A percentile compares a stretch with the other conserved stretches of the same genome.
Conservation (phyloP, 2,113 vertebrate genomes). For the Poeciliopsis retropinna region DNA sequence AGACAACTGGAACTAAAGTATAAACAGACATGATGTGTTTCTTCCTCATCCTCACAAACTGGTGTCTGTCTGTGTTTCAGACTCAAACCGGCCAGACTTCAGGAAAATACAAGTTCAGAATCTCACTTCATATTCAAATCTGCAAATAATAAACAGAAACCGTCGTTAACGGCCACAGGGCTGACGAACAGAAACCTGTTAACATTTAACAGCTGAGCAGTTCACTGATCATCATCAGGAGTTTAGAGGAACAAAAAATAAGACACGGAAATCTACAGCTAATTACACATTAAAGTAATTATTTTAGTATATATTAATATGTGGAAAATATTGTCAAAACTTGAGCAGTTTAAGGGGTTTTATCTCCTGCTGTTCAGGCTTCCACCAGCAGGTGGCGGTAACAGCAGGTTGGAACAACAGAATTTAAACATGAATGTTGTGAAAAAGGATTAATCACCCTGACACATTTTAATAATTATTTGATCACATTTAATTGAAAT, state of each 20-base stretch:
- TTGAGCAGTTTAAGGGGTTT: neutral
- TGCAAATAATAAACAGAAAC: neutral
- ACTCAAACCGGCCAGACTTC: neutral
- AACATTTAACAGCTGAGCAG: neutral
- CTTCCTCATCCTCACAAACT: neutral
- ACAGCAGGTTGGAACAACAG: neutral
- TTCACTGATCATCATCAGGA: constrained; percentile 5
- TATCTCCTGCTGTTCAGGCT: neutral
- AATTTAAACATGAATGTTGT: neutral
- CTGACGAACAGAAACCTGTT: neutral
- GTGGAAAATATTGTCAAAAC: neutral
- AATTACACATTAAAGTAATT: neutral
- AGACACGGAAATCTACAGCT: neutral
- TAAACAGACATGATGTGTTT: neutral
- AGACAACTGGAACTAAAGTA: neutral
- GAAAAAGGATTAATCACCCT: neutral
- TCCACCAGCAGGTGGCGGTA: neutral
- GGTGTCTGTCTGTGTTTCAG: neutral
- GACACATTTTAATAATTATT: neutral
- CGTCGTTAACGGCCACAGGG: neutral
- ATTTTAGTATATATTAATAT: too few relatives aligned
- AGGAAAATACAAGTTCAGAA: neutral
- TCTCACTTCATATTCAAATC: neutral
- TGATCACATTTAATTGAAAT: neutral
- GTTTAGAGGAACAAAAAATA: neutral